A percentile compares a stretch with the other conserved stretches of the same genome.
Evolutionary conservation across 2,797 vertebrate species (phyloP).

Genomic region (Coccyzus lansbergi): DNA sequence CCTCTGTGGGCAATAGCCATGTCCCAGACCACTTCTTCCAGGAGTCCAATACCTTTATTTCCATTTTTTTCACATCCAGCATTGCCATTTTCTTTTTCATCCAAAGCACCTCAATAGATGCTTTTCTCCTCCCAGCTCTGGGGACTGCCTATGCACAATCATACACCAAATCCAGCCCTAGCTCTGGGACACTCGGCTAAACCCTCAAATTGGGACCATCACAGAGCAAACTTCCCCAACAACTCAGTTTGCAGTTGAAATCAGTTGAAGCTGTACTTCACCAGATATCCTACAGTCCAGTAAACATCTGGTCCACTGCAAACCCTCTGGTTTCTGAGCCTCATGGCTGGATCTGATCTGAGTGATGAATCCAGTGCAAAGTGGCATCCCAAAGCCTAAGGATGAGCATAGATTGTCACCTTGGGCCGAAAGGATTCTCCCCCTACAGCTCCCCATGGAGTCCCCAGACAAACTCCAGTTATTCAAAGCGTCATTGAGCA

Average conservation of each 20-base stretch:
- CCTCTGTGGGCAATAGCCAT: accelerated
- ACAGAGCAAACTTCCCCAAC: neutral
- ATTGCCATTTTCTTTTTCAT: neutral
- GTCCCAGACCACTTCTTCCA: neutral
- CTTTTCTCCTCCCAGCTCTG: neutral
- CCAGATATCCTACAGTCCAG: neutral
- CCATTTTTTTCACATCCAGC: neutral
- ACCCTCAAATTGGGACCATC: neutral
- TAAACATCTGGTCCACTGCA: neutral
- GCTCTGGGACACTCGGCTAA: accelerated
- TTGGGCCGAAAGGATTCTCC: neutral
- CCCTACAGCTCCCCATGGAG: too few species aligned
- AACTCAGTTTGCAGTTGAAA: neutral
- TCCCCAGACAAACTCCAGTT: neutral
- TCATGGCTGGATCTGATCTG: neutral
- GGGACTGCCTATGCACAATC: neutral
- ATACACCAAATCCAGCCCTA: neutral
- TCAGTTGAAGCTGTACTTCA: neutral
- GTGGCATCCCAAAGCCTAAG: neutral
- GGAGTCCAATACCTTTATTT: neutral
- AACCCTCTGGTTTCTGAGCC: neutral
- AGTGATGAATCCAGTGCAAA: neutral
- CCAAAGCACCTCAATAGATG: neutral
- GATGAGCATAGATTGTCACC: too few species aligned
- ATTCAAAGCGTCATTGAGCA: neutral